phyloP scores from a whole-genome alignment of 2,888 invertebrate species.

The Machimus rusticus region DNA sequence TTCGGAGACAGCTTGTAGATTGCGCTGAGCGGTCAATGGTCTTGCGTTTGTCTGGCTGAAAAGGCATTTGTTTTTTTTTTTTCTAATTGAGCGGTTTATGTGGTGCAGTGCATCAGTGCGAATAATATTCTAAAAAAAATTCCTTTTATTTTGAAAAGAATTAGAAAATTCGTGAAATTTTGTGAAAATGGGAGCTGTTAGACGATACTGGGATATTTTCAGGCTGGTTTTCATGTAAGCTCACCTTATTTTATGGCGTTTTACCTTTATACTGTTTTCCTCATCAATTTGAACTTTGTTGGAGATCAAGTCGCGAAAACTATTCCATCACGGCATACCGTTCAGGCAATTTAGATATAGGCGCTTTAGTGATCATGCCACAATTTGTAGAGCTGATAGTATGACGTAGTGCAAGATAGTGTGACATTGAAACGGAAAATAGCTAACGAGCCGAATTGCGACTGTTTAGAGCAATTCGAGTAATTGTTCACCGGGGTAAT shows the following conservation, averaged over 20 bases:
- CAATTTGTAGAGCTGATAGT: neutral
- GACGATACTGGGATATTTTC: conserved; percentile 15
- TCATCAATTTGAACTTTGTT: neutral
- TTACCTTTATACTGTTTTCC: neutral
- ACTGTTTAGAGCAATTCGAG: neutral
- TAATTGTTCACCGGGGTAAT: neutral
- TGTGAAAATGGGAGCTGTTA: conserved; percentile 8
- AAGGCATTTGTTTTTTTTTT: neutral
- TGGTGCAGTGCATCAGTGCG: neutral
- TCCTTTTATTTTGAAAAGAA: neutral
- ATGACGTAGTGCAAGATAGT: neutral
- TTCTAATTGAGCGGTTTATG: neutral
- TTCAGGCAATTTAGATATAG: neutral
- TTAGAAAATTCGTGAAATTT: neutral
- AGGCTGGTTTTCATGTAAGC: conserved; percentile 22
- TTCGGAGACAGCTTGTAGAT: neutral
- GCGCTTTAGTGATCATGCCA: neutral
- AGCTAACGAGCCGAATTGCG: neutral
- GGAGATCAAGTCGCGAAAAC: neutral
- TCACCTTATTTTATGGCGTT: neutral
- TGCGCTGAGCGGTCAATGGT: neutral
- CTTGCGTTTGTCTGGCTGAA: neutral
- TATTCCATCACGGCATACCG: neutral
- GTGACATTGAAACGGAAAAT: neutral
- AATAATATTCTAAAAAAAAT: neutral